Evolutionary conservation across 2,113 vertebrate genomes (phyloP).

Genomic region (Apodemus speciosus): DNA sequence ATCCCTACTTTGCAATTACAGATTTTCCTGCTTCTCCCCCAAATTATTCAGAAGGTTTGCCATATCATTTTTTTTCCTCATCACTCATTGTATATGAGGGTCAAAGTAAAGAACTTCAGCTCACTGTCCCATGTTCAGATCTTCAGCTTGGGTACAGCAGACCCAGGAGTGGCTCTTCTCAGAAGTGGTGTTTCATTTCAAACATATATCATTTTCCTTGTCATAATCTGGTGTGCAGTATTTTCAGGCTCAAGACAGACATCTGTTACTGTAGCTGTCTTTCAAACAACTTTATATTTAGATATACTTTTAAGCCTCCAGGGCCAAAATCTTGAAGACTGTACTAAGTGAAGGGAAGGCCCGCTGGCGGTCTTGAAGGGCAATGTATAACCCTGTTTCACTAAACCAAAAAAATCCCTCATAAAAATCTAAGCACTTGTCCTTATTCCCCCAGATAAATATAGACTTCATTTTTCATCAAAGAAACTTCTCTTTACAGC

Average conservation of each 20-base stretch:
- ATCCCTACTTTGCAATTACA: no score
- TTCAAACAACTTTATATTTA: background rate
- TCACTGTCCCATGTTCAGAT: fast-evolving
- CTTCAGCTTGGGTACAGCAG: fast-evolving
- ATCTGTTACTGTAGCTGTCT: background rate
- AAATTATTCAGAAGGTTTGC: background rate
- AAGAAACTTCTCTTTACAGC: no score
- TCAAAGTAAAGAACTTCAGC: background rate
- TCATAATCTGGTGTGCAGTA: background rate
- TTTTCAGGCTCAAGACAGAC: background rate
- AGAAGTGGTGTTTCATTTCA: background rate
- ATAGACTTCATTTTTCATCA: no score
- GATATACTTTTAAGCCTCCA: background rate
- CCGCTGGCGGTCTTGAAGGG: background rate
- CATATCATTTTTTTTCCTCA: background rate
- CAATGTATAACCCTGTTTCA: background rate
- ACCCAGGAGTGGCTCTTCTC: fast-evolving
- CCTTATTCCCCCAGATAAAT: no score
- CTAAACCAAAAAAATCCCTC: background rate
- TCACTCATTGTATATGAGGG: background rate
- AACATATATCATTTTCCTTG: background rate
- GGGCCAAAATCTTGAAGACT: background rate
- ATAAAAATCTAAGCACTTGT: background rate
- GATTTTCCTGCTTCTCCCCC: background rate
- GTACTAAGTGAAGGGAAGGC: background rate